Base-by-base conservation (phyloP, 2,113 vertebrate species). In the Rafetus swinhoei region DNA sequence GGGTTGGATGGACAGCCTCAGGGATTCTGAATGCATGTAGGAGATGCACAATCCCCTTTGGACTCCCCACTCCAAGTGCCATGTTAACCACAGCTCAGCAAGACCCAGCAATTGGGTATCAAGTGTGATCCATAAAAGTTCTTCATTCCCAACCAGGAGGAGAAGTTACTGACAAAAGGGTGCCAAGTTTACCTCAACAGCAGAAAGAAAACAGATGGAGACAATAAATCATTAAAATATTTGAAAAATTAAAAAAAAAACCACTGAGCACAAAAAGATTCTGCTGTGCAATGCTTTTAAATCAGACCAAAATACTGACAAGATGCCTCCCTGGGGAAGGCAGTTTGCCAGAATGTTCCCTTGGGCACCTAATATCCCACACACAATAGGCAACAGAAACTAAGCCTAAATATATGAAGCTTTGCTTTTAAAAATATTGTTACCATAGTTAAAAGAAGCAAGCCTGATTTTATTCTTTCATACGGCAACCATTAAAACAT, bases 341-440 rank as follows among this genome's bases (percentile, higher is more conserved):
- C 92, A 96, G 29, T 19, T 84, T 96, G 94, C 93, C 95, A 96
- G 89, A 25, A 69, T 65, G 88, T 87, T 95, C 86, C 95, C 93
- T 95, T 54, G 52, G 93, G 88, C 92, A 95, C 90, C 93, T 95
- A 94, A 90, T 96, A 94, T 24, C 87, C 84, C 80, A 52, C 81
- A 94, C 80, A 93, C 91, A 97, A 87, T 32, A 65, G 82, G 91
- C 32, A 92, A 86, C 11, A 76, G 15, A 88, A 59, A 87, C 52
- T 79, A 91, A 91, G 35, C 50, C 11, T 56, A 90, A 92, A 94
- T 95, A 91, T 84, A 62, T 84, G 82, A 62, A 84, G 16, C 69
- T 90, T 90, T 81, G 25, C 50, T 93, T 93, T 76, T 95, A 81
- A 95, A 96, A 95, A 87, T 90, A 74, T 79, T 92, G 93, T 91